phyloP scores from a whole-genome alignment of 2,888 invertebrate genomes.

The Pterobdella sp. region DNA sequence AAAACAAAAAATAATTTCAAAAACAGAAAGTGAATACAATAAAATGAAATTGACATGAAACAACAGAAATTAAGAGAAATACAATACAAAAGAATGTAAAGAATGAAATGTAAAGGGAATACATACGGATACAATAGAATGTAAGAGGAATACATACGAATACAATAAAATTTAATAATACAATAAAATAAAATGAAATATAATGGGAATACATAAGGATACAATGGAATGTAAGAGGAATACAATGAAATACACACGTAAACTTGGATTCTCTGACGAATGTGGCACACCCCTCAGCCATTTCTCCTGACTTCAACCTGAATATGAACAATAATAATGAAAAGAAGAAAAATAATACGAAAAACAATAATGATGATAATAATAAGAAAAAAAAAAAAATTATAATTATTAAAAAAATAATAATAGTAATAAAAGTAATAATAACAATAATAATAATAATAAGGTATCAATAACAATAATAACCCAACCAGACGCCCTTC shows the following conservation, averaged over 20 bases:
- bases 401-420: neutral
- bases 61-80: too few relatives aligned
- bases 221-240: neutral
- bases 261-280: conserved; percentile 63
- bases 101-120: neutral
- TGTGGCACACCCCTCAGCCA: conserved; percentile 72
- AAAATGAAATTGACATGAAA: too few relatives aligned
- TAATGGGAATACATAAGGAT: neutral
- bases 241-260: neutral
- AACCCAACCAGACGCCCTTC: too few relatives aligned
- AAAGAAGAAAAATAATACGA: neutral
- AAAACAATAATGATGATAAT: neutral
- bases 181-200: neutral
- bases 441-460: neutral
- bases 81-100: too few relatives aligned
- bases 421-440: neutral
- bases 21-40: too few relatives aligned
- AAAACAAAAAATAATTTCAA: too few relatives aligned
- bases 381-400: neutral
- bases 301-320: conserved; percentile 54
- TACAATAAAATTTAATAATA: neutral
- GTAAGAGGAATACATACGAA: neutral
- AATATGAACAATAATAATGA: neutral
- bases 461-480: neutral
- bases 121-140: neutral